Conservation (phyloP, 1,140 invertebrate genomes). For the Capitella teleta region DNA sequence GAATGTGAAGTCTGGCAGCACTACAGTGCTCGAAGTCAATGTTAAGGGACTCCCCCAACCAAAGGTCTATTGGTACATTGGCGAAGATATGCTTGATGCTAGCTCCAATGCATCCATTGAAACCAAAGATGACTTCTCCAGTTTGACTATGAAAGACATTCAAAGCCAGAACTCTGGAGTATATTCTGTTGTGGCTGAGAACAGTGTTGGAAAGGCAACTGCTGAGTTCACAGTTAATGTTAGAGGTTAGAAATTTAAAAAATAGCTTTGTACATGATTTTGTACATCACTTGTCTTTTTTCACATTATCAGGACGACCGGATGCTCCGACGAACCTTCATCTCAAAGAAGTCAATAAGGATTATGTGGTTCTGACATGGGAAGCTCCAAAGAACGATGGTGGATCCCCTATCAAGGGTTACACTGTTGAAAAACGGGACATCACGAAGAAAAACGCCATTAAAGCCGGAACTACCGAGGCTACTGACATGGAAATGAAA, state of each 20-base stretch:
- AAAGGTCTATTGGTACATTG: conserved; percentile 67
- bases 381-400: conserved; percentile 82
- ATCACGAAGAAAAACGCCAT: conserved; percentile 63
- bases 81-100: conserved; percentile 38
- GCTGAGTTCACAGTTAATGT: conserved; percentile 8
- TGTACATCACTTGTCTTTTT: no score
- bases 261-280: no score
- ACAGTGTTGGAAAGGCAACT: conserved; percentile 59
- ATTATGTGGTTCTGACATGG: conserved; percentile 79
- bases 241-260: conserved; percentile 20
- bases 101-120: background rate
- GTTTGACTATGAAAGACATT: conserved; percentile 62
- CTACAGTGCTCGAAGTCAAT: conserved; percentile 47
- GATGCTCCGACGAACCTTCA: conserved; percentile 69
- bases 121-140: conserved; percentile 1
- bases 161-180: conserved; percentile 67
- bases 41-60: conserved; percentile 74
- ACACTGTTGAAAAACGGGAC: conserved; percentile 41
- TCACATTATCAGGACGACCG: conserved; percentile 69
- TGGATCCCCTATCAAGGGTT: conserved; percentile 71
- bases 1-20: conserved; percentile 21
- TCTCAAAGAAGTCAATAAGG: conserved; percentile 68
- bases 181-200: conserved; percentile 62
- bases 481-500: conserved; percentile 27
- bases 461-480: conserved; percentile 47